Conservation (phyloP, 2,888 invertebrate species). For the Clunio marinus region DNA sequence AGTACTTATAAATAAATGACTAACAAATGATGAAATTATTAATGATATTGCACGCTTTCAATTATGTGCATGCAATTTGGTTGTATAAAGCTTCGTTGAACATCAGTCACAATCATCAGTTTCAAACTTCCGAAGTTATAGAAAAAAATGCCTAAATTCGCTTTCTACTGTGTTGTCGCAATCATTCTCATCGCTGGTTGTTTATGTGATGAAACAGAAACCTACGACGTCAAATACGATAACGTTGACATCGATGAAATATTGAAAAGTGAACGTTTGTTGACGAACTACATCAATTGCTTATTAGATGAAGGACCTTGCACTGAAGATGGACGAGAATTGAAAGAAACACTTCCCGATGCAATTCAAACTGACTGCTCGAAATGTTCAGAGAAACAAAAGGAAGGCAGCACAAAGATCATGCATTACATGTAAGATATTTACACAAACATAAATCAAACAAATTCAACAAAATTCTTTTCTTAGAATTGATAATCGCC, state of each 20-base stretch:
- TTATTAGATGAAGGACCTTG: slow-evolving; percentile 61
- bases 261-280: slow-evolving; percentile 60
- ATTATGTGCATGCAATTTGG: slow-evolving; percentile 16
- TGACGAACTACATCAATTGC: slow-evolving; percentile 63
- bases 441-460: not conserved
- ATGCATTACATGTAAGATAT: slow-evolving; percentile 56
- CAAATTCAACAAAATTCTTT: not conserved
- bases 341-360: slow-evolving; percentile 68
- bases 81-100: not conserved
- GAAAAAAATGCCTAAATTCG: slow-evolving; percentile 25
- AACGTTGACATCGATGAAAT: slow-evolving; percentile 65
- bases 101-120: slow-evolving; percentile 8
- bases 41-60: not conserved
- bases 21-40: too few relatives aligned
- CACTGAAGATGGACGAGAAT: slow-evolving; percentile 64
- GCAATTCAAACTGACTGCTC: slow-evolving; percentile 64
- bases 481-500: slow-evolving; percentile 49
- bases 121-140: not conserved
- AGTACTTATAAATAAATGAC: too few relatives aligned
- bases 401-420: slow-evolving; percentile 60
- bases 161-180: not conserved
- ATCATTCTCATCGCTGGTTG: not conserved
- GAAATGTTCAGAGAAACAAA: slow-evolving; percentile 65
- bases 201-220: slow-evolving; percentile 29
- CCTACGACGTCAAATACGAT: slow-evolving; percentile 65